These are phyloP conservation scores for Lota lota DNA, from an alignment of 2,113 vertebrate genomes.

Conservation along the genomic window DNA sequence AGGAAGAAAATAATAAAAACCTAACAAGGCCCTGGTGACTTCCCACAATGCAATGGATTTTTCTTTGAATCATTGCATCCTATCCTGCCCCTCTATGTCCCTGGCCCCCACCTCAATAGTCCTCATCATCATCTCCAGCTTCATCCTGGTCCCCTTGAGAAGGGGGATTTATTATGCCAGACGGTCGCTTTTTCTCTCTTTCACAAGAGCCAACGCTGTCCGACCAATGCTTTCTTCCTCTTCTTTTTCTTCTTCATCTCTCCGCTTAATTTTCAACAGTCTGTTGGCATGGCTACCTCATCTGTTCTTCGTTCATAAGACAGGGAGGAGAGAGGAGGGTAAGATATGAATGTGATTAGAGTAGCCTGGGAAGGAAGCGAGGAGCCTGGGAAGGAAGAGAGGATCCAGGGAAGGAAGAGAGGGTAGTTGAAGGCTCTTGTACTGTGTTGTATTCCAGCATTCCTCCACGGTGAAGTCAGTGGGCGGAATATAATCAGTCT, in stretches of 20 bases:
- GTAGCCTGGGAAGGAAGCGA: not conserved
- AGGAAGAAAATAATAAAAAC: conserved; percentile 41
- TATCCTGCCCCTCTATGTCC: not conserved
- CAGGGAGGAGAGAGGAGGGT: conserved; percentile 25
- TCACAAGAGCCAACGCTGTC: conserved; percentile 23
- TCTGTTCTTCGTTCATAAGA: conserved; percentile 31
- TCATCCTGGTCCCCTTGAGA: conserved; percentile 19
- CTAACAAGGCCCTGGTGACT: conserved; percentile 34
- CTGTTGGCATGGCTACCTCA: conserved; percentile 11
- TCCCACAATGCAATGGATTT: conserved; percentile 32
- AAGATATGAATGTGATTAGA: not conserved
- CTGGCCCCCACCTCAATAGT: not conserved
- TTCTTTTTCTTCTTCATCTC: too few relatives aligned
- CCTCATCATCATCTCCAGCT: conserved; percentile 7
- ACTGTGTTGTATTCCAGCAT: conserved; percentile 30
- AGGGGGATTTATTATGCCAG: conserved; percentile 34
- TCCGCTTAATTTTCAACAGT: too few relatives aligned
- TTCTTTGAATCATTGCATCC: conserved; percentile 31
- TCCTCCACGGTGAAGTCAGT: conserved; percentile 56
- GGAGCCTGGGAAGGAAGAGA: not conserved
- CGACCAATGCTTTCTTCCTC: conserved; percentile 5
- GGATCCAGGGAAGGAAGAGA: not conserved
- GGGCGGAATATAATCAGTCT: conserved; percentile 38
- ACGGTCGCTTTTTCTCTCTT: conserved; percentile 21
- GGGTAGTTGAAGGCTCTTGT: too few relatives aligned